phyloP scores from a whole-genome alignment of 2,888 invertebrate species.

The Cerastis rubricosa region DNA sequence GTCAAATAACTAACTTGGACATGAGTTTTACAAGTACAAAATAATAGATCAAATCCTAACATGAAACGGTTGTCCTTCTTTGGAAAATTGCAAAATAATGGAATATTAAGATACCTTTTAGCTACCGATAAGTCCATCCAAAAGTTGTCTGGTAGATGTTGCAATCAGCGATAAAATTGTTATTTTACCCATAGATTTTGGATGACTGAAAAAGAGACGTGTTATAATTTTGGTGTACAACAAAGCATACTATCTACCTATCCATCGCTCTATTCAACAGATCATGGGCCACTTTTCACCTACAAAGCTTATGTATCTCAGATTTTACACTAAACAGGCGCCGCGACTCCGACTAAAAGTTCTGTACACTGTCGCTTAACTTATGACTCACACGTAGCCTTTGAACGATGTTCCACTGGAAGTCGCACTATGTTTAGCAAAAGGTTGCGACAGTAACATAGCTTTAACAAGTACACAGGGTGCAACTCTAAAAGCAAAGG shows the following conservation, averaged over 20 bases:
- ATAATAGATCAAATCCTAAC: background rate
- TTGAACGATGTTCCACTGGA: slow-evolving; percentile 7
- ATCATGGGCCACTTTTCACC: background rate
- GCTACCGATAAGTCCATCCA: background rate
- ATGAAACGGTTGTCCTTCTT: background rate
- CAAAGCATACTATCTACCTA: background rate
- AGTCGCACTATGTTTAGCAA: slow-evolving; percentile 17
- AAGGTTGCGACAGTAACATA: background rate
- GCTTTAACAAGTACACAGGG: background rate
- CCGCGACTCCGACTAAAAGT: slow-evolving; percentile 2
- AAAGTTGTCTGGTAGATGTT: background rate
- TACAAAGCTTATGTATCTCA: background rate
- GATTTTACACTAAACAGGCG: background rate
- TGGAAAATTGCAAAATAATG: background rate
- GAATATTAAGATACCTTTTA: background rate
- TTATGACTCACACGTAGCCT: slow-evolving; percentile 20
- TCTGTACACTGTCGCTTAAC: slow-evolving; percentile 15
- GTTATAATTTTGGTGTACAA: background rate
- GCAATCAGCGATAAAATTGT: background rate
- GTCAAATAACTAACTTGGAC: too few species aligned
- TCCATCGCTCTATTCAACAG: background rate
- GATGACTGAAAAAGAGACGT: background rate
- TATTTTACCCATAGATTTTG: background rate
- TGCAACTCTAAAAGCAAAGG: too few species aligned
- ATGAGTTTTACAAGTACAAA: too few species aligned